Percentiles rank a stretch among this genome's conserved stretches.
Evolutionary conservation across 2,888 invertebrate genomes (phyloP).

Genomic region (Polymixis flavicincta): DNA sequence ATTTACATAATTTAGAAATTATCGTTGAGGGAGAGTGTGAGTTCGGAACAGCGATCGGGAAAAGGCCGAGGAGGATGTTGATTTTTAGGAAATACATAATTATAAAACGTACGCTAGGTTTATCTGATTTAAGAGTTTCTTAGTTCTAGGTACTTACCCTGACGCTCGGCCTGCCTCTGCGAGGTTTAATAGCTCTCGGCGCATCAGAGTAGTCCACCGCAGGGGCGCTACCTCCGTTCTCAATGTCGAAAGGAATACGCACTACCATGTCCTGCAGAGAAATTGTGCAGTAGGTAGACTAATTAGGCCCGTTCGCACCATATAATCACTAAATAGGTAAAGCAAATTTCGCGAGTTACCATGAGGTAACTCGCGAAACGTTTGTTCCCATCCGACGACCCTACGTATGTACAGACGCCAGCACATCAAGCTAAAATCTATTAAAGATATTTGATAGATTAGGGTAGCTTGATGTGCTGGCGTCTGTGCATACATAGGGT

Average conservation of each 20-base stretch:
- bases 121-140: too few relatives aligned
- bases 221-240: conserved; percentile 73
- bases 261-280: conserved; percentile 81
- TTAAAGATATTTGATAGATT: too few relatives aligned
- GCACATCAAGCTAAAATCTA: too few relatives aligned
- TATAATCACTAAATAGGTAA: neutral
- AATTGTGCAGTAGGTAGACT: neutral
- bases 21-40: neutral
- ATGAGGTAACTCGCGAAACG: too few relatives aligned
- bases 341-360: too few relatives aligned
- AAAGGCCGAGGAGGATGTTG: neutral
- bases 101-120: neutral
- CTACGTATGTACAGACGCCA: too few relatives aligned
- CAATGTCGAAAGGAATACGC: conserved; percentile 87
- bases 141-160: conserved; percentile 71
- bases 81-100: neutral
- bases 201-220: conserved; percentile 77
- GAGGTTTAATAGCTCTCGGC: conserved; percentile 79
- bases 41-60: neutral
- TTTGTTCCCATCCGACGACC: too few relatives aligned
- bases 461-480: too few relatives aligned
- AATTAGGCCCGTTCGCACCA: neutral
- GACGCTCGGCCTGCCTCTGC: conserved; percentile 84
- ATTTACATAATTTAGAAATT: neutral
- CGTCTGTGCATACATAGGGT: too few relatives aligned